phyloP scores from a whole-genome alignment of 1,140 invertebrate species.

The Leptestheria dahalacensis region DNA sequence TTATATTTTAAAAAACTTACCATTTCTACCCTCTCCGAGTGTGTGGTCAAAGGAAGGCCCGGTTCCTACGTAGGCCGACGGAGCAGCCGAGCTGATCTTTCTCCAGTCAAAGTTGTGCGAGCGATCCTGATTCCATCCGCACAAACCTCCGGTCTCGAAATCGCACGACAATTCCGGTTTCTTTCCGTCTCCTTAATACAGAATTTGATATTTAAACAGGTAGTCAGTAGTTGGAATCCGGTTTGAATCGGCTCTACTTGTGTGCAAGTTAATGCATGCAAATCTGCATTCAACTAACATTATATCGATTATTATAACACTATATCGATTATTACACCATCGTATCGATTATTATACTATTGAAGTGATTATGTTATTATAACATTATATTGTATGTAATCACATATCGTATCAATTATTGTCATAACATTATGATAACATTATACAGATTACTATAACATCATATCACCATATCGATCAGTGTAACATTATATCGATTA shows the following conservation, averaged over 20 bases:
- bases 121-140: constrained; percentile 56
- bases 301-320: not conserved
- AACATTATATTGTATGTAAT: too few species aligned
- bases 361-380: too few species aligned
- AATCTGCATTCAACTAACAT: not conserved
- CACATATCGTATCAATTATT: not conserved
- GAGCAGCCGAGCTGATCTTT: constrained; percentile 43
- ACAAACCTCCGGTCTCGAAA: constrained; percentile 49
- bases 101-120: constrained; percentile 61
- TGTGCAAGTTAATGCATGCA: too few species aligned
- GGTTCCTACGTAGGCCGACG: constrained; percentile 46
- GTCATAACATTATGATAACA: too few species aligned
- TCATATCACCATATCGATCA: too few species aligned
- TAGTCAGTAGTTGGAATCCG: not conserved
- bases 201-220: not conserved
- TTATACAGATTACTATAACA: too few species aligned
- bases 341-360: too few species aligned
- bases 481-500: constrained; percentile 1
- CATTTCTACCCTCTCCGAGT: constrained; percentile 37
- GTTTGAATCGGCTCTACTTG: not conserved
- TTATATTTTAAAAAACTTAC: constrained; percentile 27
- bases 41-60: constrained; percentile 62
- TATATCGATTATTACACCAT: not conserved
- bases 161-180: constrained; percentile 36
- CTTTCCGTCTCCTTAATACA: not conserved